Conservation (phyloP, 2,797 vertebrate species). For the Alexandromys oeconomus region DNA sequence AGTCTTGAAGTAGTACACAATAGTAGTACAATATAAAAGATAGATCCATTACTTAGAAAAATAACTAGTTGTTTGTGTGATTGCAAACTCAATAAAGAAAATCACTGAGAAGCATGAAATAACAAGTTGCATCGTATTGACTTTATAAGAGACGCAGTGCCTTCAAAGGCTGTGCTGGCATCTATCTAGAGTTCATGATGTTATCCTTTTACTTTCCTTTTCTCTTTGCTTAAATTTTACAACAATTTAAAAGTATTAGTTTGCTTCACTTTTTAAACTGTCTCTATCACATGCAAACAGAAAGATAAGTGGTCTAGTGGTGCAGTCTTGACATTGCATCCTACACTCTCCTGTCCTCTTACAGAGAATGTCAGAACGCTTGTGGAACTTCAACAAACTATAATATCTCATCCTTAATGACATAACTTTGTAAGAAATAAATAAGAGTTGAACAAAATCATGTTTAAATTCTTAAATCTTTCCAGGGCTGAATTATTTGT, state of each 20-base stretch:
- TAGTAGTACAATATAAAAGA: neutral
- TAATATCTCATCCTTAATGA: neutral
- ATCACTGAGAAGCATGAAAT: neutral
- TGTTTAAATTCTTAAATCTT: slow-evolving; percentile 13
- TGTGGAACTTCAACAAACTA: slow-evolving; percentile 46
- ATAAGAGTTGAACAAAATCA: slow-evolving; percentile 37
- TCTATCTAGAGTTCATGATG: slow-evolving; percentile 66
- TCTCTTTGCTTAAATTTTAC: slow-evolving; percentile 64
- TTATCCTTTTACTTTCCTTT: slow-evolving; percentile 18
- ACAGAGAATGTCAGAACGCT: neutral
- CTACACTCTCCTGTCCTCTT: slow-evolving; percentile 17
- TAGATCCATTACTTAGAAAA: neutral
- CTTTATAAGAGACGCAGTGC: neutral
- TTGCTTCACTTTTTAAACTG: slow-evolving; percentile 57
- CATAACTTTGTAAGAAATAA: slow-evolving; percentile 47
- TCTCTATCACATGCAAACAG: neutral
- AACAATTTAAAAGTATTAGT: slow-evolving; percentile 27
- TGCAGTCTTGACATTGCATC: neutral
- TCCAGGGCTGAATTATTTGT: neutral
- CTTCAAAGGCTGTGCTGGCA: slow-evolving; percentile 59
- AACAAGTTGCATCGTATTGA: slow-evolving; percentile 29
- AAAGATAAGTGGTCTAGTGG: slow-evolving; percentile 21
- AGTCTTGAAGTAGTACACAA: neutral
- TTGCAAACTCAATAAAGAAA: slow-evolving; percentile 52
- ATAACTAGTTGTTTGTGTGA: neutral